phyloP scores from a whole-genome alignment of 2,113 vertebrate species.

The Lucifuga dentata region DNA sequence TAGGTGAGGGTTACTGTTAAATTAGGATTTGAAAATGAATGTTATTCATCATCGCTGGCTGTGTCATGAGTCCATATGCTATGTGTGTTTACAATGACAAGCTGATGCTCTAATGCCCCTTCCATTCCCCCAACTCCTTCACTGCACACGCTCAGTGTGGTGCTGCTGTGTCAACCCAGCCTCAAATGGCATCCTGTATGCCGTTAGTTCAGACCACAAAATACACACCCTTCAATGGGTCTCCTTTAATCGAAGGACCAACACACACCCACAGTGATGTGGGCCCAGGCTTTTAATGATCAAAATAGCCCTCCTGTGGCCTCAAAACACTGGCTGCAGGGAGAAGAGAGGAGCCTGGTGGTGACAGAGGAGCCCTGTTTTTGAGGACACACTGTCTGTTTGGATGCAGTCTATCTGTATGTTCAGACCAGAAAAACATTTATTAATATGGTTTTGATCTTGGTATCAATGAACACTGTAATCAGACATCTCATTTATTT shows the following conservation, averaged over 20 bases:
- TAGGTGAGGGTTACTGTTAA: neutral
- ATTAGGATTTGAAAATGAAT: too few relatives aligned
- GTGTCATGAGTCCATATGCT: too few relatives aligned
- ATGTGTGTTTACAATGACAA: neutral
- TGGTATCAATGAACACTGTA: neutral
- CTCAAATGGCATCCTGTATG: constrained; percentile 36
- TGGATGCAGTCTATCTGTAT: too few relatives aligned
- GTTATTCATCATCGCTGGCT: too few relatives aligned
- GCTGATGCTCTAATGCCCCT: constrained; percentile 12
- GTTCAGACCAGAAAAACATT: constrained; percentile 36
- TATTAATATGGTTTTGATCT: constrained; percentile 12
- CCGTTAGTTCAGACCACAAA: constrained; percentile 57
- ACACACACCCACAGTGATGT: constrained; percentile 41
- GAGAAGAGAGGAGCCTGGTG: constrained; percentile 8
- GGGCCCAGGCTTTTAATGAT: constrained; percentile 39
- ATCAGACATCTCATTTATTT: neutral
- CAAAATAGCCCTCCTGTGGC: constrained; percentile 40
- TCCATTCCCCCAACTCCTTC: neutral
- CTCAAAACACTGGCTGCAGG: constrained; percentile 11
- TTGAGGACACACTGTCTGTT: too few relatives aligned
- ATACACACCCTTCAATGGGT: constrained; percentile 55
- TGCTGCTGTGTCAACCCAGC: constrained; percentile 36
- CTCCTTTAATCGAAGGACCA: constrained; percentile 59
- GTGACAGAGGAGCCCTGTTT: constrained; percentile 18
- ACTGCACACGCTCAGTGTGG: constrained; percentile 29